Base-by-base conservation (phyloP, 2,888 invertebrate species). In the Helleia helle region DNA sequence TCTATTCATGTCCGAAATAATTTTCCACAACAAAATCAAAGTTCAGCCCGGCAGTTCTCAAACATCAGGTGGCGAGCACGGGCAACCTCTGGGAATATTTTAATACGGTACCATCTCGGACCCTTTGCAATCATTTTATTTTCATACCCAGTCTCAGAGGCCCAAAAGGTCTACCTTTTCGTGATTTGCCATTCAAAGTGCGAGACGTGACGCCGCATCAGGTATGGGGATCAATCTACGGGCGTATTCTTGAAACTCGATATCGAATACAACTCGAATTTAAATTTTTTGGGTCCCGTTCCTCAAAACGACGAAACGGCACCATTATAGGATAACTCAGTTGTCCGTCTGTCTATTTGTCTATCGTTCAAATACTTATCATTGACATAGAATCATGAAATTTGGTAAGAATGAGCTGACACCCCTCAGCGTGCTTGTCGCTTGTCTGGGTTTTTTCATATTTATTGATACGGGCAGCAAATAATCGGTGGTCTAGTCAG, bases 121-220 rank as follows among this genome's bases (percentile, higher is more conserved):
- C 76, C 76, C 74, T 73, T 56, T 62, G 73, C 81, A 79, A 83
- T 81, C 80, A 83, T 83, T 77, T 81, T 80, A 80, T 81, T 80
- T 81, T 81, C 79, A 81, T 83, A 74, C 73, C 51, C 56, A 65
- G 71, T 72, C 80, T 65, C 80, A 4, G 50, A 71, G 73, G 71
- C 80, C 80, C 83, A 55, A 57, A 77, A 74, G 83, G 81, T 76
- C 71, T 68, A 73, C 77, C 77, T 67, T 43, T 41, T 69, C 74
- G 65, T 81, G 83, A 83, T 83, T 83, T 81, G 76, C 69, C 76
- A 83, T 83, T 83, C 83, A 83, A 71, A 77, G 53, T 49, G 50
- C 41, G 52, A 42, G 46, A 54, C 55, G 55, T 55, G 55, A 52
- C 54, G 46, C 47, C 53, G 56, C 58, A 58, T 55, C 56, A 54